A percentile compares a stretch with the other conserved stretches of the same genome.
These are phyloP conservation scores for Hycleus cichorii DNA, from an alignment of 1,140 invertebrate genomes.

Conservation along the genomic window DNA sequence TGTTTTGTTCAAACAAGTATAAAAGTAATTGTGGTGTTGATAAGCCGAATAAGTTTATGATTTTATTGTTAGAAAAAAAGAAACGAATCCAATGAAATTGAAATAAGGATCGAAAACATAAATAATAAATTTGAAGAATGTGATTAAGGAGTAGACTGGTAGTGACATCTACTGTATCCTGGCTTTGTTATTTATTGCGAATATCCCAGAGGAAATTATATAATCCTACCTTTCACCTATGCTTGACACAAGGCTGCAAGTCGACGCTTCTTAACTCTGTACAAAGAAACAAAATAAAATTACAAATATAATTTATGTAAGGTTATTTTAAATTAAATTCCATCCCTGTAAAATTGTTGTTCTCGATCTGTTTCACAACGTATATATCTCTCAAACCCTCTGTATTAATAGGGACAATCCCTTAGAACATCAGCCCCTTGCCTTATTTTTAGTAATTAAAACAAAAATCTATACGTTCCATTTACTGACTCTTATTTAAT, in stretches of 20 bases:
- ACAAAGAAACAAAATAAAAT: constrained; percentile 22
- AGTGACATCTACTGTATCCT: constrained; percentile 22
- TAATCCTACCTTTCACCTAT: constrained; percentile 21
- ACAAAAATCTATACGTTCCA: too few relatives aligned
- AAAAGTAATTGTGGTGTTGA: too few relatives aligned
- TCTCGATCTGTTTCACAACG: too few relatives aligned
- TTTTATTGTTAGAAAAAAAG: not conserved
- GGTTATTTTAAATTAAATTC: constrained; percentile 23
- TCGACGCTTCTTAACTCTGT: constrained; percentile 6
- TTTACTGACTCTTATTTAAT: too few relatives aligned
- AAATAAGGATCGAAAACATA: constrained; percentile 21
- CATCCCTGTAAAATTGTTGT: constrained; percentile 7
- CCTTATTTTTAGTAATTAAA: too few relatives aligned
- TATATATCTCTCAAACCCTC: too few relatives aligned
- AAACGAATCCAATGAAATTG: constrained; percentile 21
- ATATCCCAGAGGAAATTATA: constrained; percentile 24
- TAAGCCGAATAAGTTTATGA: too few relatives aligned
- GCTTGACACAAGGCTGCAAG: constrained; percentile 6
- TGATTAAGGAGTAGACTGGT: constrained; percentile 24
- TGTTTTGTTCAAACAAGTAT: not conserved
- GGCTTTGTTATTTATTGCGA: constrained; percentile 17
- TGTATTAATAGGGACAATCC: too few relatives aligned
- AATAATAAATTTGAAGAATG: constrained; percentile 27
- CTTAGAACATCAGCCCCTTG: too few relatives aligned
- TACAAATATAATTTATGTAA: constrained; percentile 22